Conservation (phyloP, 2,797 vertebrate genomes). For the Synaphobranchus kaupii region DNA sequence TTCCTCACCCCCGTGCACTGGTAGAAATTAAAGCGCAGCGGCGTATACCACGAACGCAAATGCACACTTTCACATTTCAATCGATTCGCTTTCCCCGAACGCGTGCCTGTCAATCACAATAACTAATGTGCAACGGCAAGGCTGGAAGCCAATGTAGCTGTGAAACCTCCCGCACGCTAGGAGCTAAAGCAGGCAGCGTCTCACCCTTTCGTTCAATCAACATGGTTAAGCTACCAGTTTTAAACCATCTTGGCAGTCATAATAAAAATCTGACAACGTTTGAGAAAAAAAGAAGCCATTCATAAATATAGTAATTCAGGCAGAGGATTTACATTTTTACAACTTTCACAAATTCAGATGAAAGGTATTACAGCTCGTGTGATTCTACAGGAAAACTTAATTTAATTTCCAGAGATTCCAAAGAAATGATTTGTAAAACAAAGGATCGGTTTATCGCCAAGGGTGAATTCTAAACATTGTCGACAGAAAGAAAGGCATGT, state of each 20-base stretch:
- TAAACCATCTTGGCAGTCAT: not conserved
- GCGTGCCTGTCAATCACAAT: not conserved
- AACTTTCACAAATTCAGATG: not conserved
- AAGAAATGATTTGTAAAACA: no score
- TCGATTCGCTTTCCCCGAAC: constrained; percentile 6
- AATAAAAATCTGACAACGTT: not conserved
- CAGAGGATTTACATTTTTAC: constrained; percentile 1
- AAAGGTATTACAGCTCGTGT: not conserved
- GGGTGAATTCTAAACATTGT: no score
- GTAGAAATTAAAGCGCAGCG: not conserved
- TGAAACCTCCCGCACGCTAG: not conserved
- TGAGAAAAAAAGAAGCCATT: not conserved
- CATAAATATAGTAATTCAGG: not conserved
- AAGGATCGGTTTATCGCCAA: no score
- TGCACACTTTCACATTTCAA: not conserved
- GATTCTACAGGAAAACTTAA: not conserved
- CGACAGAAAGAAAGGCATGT: no score
- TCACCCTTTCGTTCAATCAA: not conserved
- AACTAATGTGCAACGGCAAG: not conserved
- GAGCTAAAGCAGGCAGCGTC: not conserved
- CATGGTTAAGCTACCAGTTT: not conserved
- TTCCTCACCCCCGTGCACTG: not conserved
- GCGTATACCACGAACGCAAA: not conserved
- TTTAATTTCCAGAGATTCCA: not conserved
- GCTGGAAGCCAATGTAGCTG: not conserved